Evolutionary conservation across 2,797 vertebrate species (phyloP), one percentile per base, ranked within the genome.

Genomic region (Aldrovandia affinis): DNA sequence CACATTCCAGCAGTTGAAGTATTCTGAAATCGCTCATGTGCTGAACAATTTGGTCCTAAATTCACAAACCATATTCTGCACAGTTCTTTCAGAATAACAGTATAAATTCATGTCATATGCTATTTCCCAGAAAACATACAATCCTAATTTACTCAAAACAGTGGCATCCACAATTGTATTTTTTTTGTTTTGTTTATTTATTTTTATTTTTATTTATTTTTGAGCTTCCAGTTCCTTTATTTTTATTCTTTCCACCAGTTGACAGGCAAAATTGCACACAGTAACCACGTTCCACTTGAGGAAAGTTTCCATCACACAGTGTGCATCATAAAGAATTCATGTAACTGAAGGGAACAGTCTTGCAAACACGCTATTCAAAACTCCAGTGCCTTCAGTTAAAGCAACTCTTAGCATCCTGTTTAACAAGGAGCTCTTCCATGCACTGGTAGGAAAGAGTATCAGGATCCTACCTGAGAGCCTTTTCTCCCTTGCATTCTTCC

Each of bases 401-500:
- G n/a, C n/a, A 30, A 14, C 36, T 18, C 33, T 15, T 33, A 65
- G n/a, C 7, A 65, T 65, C n/a, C 68, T 44, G 82, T 59, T 39
- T 59, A 28, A 54, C 36, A 25, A 25, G n/a, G 25, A 55, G 6
- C 2, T 12, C 18, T 10, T 14, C 30, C 5, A 0, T 36, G 54
- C 18, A 2, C 79, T 18, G 79, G 20, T 59, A 28, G 25, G 36
- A 39, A 65, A 52, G n/a, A 54, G 47, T 8, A 12, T 39, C 44
- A 28, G 73, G 12, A 39, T 2, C 63, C 15, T 63, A 97, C 96
- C 96, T 95, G 95, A 91, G 20, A 97, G 93, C 68, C 94, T 91
- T 82, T 93, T 92, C 89, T 96, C 96, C 87, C 96, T 93, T 73
- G 94, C 80, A 0, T 90, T 94, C 90, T 89, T 97, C 96, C 97